Percentiles rank a stretch among this genome's conserved stretches.
These are phyloP conservation scores for Ooceraea biroi DNA, from an alignment of 1,140 invertebrate species.

Conservation along the genomic window DNA sequence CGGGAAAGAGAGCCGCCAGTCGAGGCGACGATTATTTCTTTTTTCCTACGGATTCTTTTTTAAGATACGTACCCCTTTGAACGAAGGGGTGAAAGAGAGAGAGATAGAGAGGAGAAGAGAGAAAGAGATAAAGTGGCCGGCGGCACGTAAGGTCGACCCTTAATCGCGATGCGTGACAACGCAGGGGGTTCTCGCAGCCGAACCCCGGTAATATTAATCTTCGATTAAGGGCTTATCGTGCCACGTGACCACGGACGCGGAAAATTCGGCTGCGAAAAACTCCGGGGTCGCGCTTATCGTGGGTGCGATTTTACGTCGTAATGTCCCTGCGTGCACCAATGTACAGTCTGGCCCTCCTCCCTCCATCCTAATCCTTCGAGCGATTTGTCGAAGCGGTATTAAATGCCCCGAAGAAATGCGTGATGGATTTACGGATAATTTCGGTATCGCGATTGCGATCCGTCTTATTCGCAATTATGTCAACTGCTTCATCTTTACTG, in stretches of 20 bases:
- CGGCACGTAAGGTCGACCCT: slow-evolving; percentile 69
- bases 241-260: slow-evolving; percentile 59
- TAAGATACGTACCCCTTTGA: slow-evolving; percentile 4
- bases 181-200: slow-evolving; percentile 64
- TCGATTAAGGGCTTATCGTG: slow-evolving; percentile 79
- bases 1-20: neutral
- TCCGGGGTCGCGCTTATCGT: slow-evolving; percentile 65
- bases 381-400: slow-evolving; percentile 20
- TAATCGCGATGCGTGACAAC: slow-evolving; percentile 77
- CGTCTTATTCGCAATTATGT: neutral
- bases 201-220: slow-evolving; percentile 78
- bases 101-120: slow-evolving; percentile 18
- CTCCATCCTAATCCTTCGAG: neutral
- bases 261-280: slow-evolving; percentile 77
- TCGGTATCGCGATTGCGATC: neutral
- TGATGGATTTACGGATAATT: neutral
- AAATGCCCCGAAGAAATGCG: neutral
- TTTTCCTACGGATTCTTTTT: neutral
- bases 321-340: neutral
- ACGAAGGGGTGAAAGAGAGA: neutral
- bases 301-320: slow-evolving; percentile 32
- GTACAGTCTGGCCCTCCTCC: neutral
- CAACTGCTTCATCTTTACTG: too few relatives aligned
- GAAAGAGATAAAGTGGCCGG: slow-evolving; percentile 41
- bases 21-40: slow-evolving; percentile 7